These are phyloP conservation scores for Bombus huntii DNA, from an alignment of 1,140 invertebrate species.

Conservation along the genomic window DNA sequence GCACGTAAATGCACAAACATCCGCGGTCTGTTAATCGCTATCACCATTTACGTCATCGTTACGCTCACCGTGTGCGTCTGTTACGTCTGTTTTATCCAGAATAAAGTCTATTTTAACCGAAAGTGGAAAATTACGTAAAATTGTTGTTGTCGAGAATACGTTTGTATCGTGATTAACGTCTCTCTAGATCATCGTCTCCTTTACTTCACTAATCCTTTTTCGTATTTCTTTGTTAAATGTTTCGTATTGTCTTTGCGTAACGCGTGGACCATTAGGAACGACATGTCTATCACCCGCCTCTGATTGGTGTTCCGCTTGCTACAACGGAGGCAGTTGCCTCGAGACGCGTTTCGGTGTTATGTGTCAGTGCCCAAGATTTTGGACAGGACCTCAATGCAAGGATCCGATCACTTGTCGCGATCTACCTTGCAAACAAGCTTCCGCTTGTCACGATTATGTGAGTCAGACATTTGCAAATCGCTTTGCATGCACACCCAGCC, in stretches of 20 bases:
- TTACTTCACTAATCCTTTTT: not conserved
- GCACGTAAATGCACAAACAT: too few species aligned
- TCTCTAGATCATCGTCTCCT: not conserved
- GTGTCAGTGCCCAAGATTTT: slow-evolving; percentile 84
- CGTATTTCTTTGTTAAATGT: not conserved
- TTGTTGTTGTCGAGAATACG: too few species aligned
- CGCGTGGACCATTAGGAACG: slow-evolving; percentile 56
- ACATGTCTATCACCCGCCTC: slow-evolving; percentile 66
- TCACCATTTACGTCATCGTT: too few species aligned
- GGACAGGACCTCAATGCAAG: slow-evolving; percentile 83
- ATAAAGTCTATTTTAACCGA: too few species aligned
- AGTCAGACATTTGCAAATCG: slow-evolving; percentile 76
- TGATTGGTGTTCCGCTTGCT: slow-evolving; percentile 81
- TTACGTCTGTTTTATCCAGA: too few species aligned
- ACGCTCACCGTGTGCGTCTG: too few species aligned
- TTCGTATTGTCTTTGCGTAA: not conserved
- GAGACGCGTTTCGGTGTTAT: slow-evolving; percentile 83
- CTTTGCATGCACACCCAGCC: slow-evolving; percentile 32
- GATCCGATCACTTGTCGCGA: slow-evolving; percentile 81
- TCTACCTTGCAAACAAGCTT: slow-evolving; percentile 84
- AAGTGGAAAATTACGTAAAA: too few species aligned
- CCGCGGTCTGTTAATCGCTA: too few species aligned
- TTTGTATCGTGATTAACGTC: not conserved
- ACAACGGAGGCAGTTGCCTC: slow-evolving; percentile 85
- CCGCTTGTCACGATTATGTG: slow-evolving; percentile 85